phyloP scores from a whole-genome alignment of 2,797 vertebrate species.

The Zenarchopterus dispar region DNA sequence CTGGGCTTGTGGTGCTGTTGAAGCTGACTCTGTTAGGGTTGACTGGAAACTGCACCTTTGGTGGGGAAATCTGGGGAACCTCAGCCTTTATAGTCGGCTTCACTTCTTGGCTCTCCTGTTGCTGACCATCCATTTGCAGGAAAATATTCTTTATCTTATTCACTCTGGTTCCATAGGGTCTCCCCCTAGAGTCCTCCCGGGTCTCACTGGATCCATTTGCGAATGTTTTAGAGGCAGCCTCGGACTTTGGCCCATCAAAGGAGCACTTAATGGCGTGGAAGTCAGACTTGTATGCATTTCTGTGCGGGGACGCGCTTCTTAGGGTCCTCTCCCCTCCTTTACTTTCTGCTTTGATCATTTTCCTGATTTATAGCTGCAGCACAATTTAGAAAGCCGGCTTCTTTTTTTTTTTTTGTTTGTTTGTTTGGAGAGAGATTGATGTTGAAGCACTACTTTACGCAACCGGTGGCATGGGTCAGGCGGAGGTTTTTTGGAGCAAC shows the following conservation, averaged over 20 bases:
- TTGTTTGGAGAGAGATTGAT: constrained; percentile 21
- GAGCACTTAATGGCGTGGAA: constrained; percentile 94
- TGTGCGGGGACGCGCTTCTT: constrained; percentile 92
- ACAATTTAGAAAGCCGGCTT: constrained; percentile 17
- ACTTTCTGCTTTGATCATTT: constrained; percentile 92
- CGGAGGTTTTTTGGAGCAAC: constrained; percentile 55
- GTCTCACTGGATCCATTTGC: constrained; percentile 86
- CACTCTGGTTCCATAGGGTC: constrained; percentile 88
- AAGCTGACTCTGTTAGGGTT: constrained; percentile 79
- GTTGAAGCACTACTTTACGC: constrained; percentile 46
- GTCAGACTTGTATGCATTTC: constrained; percentile 93
- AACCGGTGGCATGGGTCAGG: constrained; percentile 64
- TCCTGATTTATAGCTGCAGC: constrained; percentile 23
- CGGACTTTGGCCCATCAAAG: constrained; percentile 89
- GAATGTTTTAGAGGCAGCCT: constrained; percentile 76
- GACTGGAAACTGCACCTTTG: constrained; percentile 77
- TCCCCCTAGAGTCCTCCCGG: constrained; percentile 82
- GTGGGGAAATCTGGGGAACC: constrained; percentile 70
- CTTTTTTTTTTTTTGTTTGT: too few relatives aligned
- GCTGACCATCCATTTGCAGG: constrained; percentile 90
- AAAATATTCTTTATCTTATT: constrained; percentile 96
- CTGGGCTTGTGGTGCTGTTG: constrained; percentile 74
- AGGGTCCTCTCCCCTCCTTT: constrained; percentile 90
- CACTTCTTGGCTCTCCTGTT: constrained; percentile 77
- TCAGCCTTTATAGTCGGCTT: constrained; percentile 79